Percentiles rank a stretch among this genome's conserved stretches.
These are phyloP conservation scores for Stenchaetothrips biformis DNA, from an alignment of 2,888 invertebrate species.

Conservation along the genomic window DNA sequence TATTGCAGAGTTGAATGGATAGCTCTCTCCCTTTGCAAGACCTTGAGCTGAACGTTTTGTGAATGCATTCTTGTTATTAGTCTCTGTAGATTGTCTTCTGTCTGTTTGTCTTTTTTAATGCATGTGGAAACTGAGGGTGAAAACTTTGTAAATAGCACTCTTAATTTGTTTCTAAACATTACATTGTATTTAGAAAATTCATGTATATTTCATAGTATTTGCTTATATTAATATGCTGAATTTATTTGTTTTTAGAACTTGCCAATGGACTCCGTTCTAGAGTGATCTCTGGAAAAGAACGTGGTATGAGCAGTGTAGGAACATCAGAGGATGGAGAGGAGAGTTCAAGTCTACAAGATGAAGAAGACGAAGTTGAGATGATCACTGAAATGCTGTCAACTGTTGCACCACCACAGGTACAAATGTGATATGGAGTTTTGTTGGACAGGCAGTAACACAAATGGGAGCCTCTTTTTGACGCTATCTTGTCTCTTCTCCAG, in stretches of 20 bases:
- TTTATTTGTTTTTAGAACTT: slow-evolving; percentile 46
- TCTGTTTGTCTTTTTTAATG: neutral
- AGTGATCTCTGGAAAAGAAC: slow-evolving; percentile 44
- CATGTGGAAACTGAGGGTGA: neutral
- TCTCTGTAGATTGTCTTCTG: too few relatives aligned
- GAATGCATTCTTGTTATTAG: too few relatives aligned
- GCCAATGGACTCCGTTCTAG: slow-evolving; percentile 51
- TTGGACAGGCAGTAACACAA: neutral
- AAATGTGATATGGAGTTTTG: too few relatives aligned
- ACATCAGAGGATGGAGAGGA: slow-evolving; percentile 77
- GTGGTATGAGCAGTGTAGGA: slow-evolving; percentile 49
- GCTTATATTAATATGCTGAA: neutral
- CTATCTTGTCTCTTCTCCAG: slow-evolving; percentile 48
- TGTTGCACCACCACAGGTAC: slow-evolving; percentile 62
- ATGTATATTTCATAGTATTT: neutral
- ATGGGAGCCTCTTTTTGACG: neutral
- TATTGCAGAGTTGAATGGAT: too few relatives aligned
- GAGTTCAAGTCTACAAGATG: slow-evolving; percentile 64
- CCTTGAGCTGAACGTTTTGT: too few relatives aligned
- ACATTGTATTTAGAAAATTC: slow-evolving; percentile 1
- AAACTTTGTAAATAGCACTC: too few relatives aligned
- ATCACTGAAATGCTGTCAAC: slow-evolving; percentile 68
- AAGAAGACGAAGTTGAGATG: slow-evolving; percentile 61
- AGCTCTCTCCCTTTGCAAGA: too few relatives aligned
- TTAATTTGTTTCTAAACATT: slow-evolving; percentile 14